Conservation (phyloP, 2,113 vertebrate species). For the Hystrix brachyura region DNA sequence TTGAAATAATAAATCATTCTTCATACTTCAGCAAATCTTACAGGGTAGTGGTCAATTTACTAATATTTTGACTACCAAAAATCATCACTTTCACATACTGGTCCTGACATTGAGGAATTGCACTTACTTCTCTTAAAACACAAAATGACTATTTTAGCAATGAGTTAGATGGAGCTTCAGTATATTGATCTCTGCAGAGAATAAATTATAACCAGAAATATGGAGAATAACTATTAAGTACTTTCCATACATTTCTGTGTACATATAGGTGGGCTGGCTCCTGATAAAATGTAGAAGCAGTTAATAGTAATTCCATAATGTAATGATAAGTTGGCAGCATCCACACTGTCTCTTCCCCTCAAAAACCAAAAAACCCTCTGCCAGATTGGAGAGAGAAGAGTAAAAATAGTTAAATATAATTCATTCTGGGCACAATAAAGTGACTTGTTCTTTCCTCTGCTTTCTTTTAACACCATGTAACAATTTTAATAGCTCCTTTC, state of each 20-base stretch:
- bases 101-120: background rate
- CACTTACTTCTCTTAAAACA: constrained; percentile 55
- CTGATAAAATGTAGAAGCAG: background rate
- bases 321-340: background rate
- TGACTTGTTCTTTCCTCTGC: background rate
- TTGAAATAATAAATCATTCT: constrained; percentile 47
- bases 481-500: constrained; percentile 61
- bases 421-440: constrained; percentile 8
- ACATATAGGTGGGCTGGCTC: background rate
- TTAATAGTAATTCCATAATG: background rate
- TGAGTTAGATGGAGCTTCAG: constrained; percentile 15
- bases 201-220: constrained; percentile 25
- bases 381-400: background rate
- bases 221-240: background rate
- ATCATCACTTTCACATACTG: background rate
- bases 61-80: constrained; percentile 47
- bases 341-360: too few species aligned
- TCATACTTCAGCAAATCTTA: constrained; percentile 12
- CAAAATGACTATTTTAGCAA: constrained; percentile 49
- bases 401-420: constrained; percentile 4
- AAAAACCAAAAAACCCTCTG: background rate
- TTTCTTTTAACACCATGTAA: background rate
- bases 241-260: background rate
- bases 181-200: constrained; percentile 28
- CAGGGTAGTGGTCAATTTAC: background rate